Conservation (phyloP, 2,113 vertebrate species). For the Sciurus niger region DNA sequence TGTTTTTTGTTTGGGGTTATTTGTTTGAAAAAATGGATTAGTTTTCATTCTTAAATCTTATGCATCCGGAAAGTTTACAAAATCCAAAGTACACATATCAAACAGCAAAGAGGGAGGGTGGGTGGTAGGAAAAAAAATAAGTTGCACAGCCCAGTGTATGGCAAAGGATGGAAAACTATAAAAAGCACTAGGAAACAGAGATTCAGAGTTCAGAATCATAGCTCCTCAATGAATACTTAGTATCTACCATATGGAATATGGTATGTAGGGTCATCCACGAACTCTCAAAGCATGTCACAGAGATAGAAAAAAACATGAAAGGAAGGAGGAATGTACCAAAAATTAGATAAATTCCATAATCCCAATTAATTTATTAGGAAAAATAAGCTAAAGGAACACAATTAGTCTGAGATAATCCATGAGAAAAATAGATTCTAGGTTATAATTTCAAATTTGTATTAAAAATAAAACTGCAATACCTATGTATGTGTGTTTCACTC, state of each 20-base stretch:
- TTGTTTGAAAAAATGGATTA: neutral
- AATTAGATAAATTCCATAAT: neutral
- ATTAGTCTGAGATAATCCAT: neutral
- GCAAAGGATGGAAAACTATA: neutral
- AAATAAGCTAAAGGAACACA: neutral
- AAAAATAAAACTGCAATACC: neutral
- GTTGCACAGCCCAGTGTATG: neutral
- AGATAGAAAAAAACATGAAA: constrained; percentile 4
- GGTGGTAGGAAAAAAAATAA: neutral
- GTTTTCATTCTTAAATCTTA: constrained; percentile 13
- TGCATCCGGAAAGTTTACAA: constrained; percentile 15
- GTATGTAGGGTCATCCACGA: neutral
- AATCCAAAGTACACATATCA: neutral
- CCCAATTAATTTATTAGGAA: neutral
- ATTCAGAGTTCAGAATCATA: neutral
- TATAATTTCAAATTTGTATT: neutral
- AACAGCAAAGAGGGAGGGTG: neutral
- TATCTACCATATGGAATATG: neutral
- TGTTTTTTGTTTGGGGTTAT: neutral
- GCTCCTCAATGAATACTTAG: neutral
- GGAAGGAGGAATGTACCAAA: neutral
- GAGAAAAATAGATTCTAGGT: constrained; percentile 13
- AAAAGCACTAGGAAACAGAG: neutral
- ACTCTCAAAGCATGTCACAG: neutral
- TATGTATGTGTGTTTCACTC: neutral